Base-by-base conservation (phyloP, 2,113 vertebrate genomes). In the Phyllostomus hastatus region DNA sequence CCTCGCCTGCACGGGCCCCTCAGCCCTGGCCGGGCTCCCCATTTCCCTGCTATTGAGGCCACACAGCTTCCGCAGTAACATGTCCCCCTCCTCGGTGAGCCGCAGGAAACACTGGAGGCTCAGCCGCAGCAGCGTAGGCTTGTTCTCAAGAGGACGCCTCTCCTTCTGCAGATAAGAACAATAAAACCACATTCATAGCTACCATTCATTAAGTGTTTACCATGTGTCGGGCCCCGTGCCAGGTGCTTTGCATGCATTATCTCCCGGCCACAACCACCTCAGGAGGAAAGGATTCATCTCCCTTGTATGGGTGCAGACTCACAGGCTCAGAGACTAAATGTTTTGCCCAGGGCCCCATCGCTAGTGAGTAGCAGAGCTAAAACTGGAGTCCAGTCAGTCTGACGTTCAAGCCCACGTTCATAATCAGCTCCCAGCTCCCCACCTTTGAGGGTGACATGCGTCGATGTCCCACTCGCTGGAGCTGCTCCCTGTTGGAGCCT, bases 111-210 rank as follows among this genome's bases (percentile, higher is more conserved):
- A 22, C 69, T 61, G 50, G 67, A 38, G 78, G 85, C 88, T 90
- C 85, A 33, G 41, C 87, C 54, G 78, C 85, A 20, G 43, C 0
- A 24, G 43, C 0, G 0, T 8, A n/a, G 33, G 17, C 78, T 10
- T 7, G 7, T 41, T 67, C 90, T 72, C 81, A 38, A 19, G 64
- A 41, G 88, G 92, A 24, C 7, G 8, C 19, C 33, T 48, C 41
- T 90, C 73, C 92, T 67, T 33, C 88, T 81, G 66, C 75, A 80
- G 93, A 70, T 7, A 52, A 52, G 72, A 48, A 83, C 43, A 24
- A 41, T 43, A 73, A 93, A 80, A 35, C 86, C 59, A 31, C 76
- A 61, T 10, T 26, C 66, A 35, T 5, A 50, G 88, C 86, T 20
- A 38, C 64, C 11, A 26, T 61, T 88, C 90, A 50, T 72, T 88